Evolutionary conservation across 1,140 invertebrate species (phyloP).

Genomic region (Trichonephila inaurata): DNA sequence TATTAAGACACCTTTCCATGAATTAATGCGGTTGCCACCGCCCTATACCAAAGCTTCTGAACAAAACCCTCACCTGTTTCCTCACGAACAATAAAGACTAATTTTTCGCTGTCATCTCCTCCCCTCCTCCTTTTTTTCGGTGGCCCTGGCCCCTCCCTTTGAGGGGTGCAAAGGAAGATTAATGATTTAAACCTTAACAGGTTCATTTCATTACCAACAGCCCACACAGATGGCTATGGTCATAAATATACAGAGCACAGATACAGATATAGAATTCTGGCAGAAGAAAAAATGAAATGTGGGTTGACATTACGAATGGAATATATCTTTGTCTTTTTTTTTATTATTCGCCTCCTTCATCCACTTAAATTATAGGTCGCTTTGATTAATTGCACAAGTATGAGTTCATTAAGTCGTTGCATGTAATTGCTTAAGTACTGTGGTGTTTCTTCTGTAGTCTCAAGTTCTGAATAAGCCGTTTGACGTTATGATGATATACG

Average conservation of each 20-base stretch:
- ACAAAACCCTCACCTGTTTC: not conserved
- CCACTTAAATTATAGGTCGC: constrained; percentile 44
- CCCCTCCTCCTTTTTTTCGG: not conserved
- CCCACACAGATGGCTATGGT: constrained; percentile 46
- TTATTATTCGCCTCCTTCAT: not conserved
- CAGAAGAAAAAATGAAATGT: not conserved
- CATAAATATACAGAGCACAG: not conserved
- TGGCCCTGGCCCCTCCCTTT: not conserved
- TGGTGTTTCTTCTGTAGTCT: constrained; percentile 28
- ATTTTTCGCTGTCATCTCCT: constrained; percentile 50
- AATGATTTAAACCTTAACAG: constrained; percentile 56
- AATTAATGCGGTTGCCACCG: constrained; percentile 38
- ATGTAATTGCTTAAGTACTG: constrained; percentile 46
- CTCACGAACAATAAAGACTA: constrained; percentile 66
- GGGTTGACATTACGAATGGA: not conserved
- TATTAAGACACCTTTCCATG: constrained; percentile 25
- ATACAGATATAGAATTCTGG: not conserved
- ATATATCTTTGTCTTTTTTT: constrained; percentile 2
- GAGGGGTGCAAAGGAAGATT: constrained; percentile 43
- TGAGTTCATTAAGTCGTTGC: constrained; percentile 56
- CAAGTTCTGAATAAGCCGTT: not conserved
- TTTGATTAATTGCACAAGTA: constrained; percentile 25
- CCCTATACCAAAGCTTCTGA: not conserved
- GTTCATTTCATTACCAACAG: constrained; percentile 69
- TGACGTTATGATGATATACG: constrained; percentile 61